phyloP scores from a whole-genome alignment of 1,140 invertebrate species.

The Zaprionus inermis region DNA sequence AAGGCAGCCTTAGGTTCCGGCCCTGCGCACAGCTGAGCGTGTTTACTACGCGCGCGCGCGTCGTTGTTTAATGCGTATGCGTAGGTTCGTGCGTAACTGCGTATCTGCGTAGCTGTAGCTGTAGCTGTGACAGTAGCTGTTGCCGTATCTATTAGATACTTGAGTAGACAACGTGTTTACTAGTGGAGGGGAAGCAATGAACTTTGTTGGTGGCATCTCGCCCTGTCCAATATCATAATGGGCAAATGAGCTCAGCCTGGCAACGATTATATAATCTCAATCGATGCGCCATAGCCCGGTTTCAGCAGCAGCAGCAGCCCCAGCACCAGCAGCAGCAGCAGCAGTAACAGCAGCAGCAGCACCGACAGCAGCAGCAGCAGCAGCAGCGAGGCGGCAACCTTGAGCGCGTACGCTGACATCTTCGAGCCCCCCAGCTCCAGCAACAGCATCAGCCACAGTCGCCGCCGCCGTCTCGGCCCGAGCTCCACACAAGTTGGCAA shows the following conservation, averaged over 20 bases:
- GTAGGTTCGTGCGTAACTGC: constrained; percentile 11
- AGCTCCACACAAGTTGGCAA: constrained; percentile 43
- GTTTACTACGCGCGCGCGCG: constrained; percentile 23
- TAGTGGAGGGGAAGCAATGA: constrained; percentile 46
- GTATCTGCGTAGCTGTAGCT: constrained; percentile 21
- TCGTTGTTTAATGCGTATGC: neutral
- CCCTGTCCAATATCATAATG: constrained; percentile 23
- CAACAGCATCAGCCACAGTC: constrained; percentile 18
- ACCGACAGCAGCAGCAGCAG: neutral
- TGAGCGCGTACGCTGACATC: constrained; percentile 72
- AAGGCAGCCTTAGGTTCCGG: neutral
- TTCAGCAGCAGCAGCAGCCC: neutral
- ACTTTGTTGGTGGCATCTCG: constrained; percentile 28
- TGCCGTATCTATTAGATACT: constrained; percentile 5
- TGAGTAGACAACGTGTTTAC: constrained; percentile 1
- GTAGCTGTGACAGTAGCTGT: neutral
- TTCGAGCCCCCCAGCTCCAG: constrained; percentile 31
- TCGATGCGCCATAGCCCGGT: constrained; percentile 63
- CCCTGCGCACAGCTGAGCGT: constrained; percentile 24
- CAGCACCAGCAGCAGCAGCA: neutral
- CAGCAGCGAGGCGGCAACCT: constrained; percentile 58
- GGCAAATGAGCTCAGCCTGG: constrained; percentile 54
- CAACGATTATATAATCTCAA: constrained; percentile 68
- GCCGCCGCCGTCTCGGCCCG: constrained; percentile 1
- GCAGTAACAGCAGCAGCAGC: neutral